These are phyloP conservation scores for Catostomus latipinnis DNA, from an alignment of 2,797 vertebrate genomes.

Conservation along the genomic window DNA sequence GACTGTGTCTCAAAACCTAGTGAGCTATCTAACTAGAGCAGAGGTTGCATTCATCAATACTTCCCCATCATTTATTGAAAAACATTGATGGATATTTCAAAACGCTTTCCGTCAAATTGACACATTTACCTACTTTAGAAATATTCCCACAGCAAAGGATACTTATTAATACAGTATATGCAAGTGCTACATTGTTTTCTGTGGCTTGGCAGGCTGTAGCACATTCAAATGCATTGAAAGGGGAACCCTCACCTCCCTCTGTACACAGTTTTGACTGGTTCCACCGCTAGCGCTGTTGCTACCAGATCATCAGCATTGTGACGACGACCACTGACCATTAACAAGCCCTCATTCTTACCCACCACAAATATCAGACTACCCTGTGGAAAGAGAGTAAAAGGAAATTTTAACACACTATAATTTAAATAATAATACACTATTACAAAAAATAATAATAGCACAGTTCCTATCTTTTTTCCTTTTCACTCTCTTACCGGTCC, in stretches of 20 bases:
- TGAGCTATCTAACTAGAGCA: background rate
- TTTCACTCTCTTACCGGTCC: slow-evolving; percentile 85
- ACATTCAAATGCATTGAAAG: background rate
- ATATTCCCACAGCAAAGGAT: no score
- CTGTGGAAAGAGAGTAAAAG: slow-evolving; percentile 68
- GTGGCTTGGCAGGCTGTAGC: background rate
- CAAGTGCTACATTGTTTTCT: background rate
- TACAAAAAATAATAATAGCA: background rate
- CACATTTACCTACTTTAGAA: no score
- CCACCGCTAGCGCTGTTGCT: slow-evolving; percentile 93
- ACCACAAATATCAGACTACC: slow-evolving; percentile 97
- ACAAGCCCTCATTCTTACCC: slow-evolving; percentile 93
- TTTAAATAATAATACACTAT: no score
- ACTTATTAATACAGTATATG: no score
- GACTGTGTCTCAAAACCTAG: no score
- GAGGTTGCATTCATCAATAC: no score
- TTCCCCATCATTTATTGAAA: no score
- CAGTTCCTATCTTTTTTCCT: background rate
- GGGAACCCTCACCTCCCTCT: slow-evolving; percentile 87
- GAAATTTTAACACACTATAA: background rate
- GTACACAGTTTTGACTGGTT: slow-evolving; percentile 96
- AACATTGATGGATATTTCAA: no score
- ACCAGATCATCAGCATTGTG: slow-evolving; percentile 97
- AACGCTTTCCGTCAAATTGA: no score
- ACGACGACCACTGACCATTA: slow-evolving; percentile 90